These are phyloP conservation scores for Prionailurus viverrinus DNA, from an alignment of 2,113 vertebrate genomes.

Conservation along the genomic window DNA sequence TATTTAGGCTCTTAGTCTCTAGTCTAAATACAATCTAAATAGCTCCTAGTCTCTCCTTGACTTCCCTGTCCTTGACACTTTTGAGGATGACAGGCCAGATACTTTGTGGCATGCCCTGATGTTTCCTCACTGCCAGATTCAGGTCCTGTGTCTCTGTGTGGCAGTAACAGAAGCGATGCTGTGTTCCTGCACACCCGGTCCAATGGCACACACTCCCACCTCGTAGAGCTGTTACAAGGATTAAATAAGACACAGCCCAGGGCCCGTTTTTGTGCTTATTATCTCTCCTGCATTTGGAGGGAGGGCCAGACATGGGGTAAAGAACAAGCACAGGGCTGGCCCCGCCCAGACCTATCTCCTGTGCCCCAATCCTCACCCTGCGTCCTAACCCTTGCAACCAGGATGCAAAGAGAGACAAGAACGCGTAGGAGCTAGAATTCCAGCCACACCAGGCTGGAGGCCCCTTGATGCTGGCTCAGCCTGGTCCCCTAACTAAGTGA, in stretches of 20 bases:
- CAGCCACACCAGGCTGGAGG: background rate
- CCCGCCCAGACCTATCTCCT: background rate
- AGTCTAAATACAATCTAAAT: no score
- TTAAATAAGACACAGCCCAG: background rate
- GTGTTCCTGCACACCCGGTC: background rate
- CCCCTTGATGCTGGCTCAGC: background rate
- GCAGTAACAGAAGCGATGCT: background rate
- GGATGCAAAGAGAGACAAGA: background rate
- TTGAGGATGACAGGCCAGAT: background rate
- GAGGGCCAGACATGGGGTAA: background rate
- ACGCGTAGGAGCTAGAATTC: background rate
- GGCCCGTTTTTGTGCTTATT: background rate
- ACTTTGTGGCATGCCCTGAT: accelerated
- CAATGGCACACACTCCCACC: background rate
- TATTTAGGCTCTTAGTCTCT: background rate
- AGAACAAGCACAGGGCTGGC: background rate
- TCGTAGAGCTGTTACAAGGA: background rate
- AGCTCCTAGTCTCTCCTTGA: background rate
- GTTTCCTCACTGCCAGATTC: background rate
- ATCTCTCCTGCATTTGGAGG: background rate
- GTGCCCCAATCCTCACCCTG: background rate
- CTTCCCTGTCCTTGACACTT: background rate
- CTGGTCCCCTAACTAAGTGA: background rate
- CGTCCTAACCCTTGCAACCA: background rate
- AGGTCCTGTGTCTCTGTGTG: background rate